Conservation (phyloP, 1,140 invertebrate species). For the Leucophenga varia region DNA sequence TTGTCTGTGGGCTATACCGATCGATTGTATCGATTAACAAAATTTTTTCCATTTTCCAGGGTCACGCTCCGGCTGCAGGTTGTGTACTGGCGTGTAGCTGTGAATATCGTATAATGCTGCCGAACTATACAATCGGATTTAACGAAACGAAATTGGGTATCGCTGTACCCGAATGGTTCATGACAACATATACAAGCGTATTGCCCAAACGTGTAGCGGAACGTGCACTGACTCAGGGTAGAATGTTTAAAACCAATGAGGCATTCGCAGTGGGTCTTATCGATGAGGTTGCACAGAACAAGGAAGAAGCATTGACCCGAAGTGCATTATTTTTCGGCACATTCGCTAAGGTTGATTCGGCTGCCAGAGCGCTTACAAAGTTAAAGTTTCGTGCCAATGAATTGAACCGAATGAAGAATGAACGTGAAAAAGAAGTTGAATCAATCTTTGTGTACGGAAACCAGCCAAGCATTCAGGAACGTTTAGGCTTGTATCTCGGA, state of each 20-base stretch:
- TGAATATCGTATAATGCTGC: slow-evolving; percentile 77
- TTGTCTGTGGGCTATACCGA: background rate
- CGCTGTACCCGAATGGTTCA: slow-evolving; percentile 71
- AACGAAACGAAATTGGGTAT: slow-evolving; percentile 74
- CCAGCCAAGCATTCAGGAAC: no score
- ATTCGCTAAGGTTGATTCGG: slow-evolving; percentile 62
- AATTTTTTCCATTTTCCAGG: slow-evolving; percentile 56
- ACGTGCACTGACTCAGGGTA: slow-evolving; percentile 67
- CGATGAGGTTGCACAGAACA: slow-evolving; percentile 69
- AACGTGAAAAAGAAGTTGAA: slow-evolving; percentile 5
- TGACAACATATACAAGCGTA: slow-evolving; percentile 54
- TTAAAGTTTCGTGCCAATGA: slow-evolving; percentile 58
- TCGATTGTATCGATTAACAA: background rate
- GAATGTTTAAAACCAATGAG: slow-evolving; percentile 69
- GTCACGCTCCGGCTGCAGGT: slow-evolving; percentile 78
- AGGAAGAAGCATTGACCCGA: slow-evolving; percentile 65
- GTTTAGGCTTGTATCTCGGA: no score
- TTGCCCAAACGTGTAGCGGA: slow-evolving; percentile 61
- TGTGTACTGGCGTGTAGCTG: slow-evolving; percentile 74
- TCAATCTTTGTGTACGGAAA: no score
- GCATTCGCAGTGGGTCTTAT: slow-evolving; percentile 70
- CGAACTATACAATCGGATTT: slow-evolving; percentile 74
- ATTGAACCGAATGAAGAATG: slow-evolving; percentile 58
- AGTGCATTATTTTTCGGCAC: slow-evolving; percentile 64
- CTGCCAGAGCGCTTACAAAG: slow-evolving; percentile 66